These are phyloP conservation scores for Drosophila santomea DNA, from an alignment of 1,140 invertebrate species.

Conservation along the genomic window DNA sequence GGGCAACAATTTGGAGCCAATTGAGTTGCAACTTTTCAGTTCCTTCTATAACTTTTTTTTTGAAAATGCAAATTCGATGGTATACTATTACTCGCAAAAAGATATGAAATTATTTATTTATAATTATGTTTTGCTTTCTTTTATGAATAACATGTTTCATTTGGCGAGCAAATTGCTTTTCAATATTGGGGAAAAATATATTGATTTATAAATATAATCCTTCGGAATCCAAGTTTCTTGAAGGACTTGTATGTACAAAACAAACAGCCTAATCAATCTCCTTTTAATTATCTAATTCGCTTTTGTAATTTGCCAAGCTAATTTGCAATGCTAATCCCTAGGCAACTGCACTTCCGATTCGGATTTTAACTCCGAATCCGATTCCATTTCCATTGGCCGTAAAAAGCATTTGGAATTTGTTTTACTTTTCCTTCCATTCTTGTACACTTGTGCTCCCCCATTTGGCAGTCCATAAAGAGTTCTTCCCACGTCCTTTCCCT, in stretches of 20 bases:
- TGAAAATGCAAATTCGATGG: no score
- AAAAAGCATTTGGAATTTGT: constrained; percentile 45
- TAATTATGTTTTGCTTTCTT: not conserved
- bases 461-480: constrained; percentile 50
- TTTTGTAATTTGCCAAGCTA: constrained; percentile 31
- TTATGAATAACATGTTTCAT: no score
- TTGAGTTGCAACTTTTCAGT: constrained; percentile 38
- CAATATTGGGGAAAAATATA: not conserved
- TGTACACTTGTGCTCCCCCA: constrained; percentile 21
- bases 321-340: constrained; percentile 45
- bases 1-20: constrained; percentile 38
- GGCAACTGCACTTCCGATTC: constrained; percentile 26
- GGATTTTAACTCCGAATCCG: constrained; percentile 28
- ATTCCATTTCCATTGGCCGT: constrained; percentile 43
- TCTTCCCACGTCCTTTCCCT: not conserved
- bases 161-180: no score
- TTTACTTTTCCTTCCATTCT: constrained; percentile 38
- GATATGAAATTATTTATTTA: not conserved
- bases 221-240: not conserved
- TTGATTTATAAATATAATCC: not conserved
- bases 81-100: no score
- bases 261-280: constrained; percentile 15
- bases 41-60: not conserved
- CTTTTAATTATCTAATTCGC: constrained; percentile 32
- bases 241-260: not conserved